These are phyloP conservation scores for Pycnonotus jocosus DNA, from an alignment of 2,113 vertebrate genomes.

Conservation along the genomic window DNA sequence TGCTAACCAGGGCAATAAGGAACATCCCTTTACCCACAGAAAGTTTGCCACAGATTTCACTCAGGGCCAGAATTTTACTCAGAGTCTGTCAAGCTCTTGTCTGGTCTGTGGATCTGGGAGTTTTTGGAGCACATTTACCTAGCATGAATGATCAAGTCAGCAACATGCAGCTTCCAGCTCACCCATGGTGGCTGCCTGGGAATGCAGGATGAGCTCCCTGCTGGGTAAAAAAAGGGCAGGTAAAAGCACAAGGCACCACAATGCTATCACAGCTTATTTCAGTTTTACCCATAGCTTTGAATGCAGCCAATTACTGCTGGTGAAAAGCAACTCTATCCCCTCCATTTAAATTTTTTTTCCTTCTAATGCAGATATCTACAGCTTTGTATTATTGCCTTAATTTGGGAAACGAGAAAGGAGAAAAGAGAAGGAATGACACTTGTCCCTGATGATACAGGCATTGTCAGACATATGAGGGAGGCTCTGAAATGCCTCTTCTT, in stretches of 20 bases:
- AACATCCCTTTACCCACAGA: not conserved
- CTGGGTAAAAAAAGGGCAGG: not conserved
- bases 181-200: not conserved
- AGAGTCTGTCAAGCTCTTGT: not conserved
- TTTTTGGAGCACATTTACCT: not conserved
- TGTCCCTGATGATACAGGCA: not conserved
- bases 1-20: not conserved
- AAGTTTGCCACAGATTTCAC: not conserved
- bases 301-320: not conserved
- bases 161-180: not conserved
- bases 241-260: not conserved
- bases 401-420: slow-evolving; percentile 18
- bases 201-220: not conserved
- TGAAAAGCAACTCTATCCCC: not conserved
- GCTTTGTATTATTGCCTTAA: slow-evolving; percentile 3
- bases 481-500: slow-evolving; percentile 16
- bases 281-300: not conserved
- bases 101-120: not conserved
- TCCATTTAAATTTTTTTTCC: not conserved
- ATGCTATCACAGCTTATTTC: not conserved
- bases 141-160: not conserved
- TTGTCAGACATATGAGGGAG: slow-evolving; percentile 5
- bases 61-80: not conserved
- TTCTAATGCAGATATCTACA: not conserved
- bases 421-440: slow-evolving; percentile 16